Evolutionary conservation across 1,140 invertebrate species (phyloP), one percentile per base, ranked within the genome.

Genomic region (Drosophila tristis): DNA sequence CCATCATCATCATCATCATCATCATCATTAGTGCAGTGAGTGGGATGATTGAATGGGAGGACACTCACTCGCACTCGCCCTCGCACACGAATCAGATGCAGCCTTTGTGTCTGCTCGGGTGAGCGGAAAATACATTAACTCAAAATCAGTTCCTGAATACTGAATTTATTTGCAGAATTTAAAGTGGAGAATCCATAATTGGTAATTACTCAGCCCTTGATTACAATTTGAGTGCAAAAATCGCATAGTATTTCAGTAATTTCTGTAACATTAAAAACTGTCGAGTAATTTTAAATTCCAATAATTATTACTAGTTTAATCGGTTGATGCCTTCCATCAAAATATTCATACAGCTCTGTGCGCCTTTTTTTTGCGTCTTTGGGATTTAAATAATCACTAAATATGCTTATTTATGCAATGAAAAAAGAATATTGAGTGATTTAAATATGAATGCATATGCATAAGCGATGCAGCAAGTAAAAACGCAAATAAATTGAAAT

Each of bases 401-500:
- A 75, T 67, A 67, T 45, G 71, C 55, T 67, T 76, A 75, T 76
- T 75, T 76, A 75, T 75, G 67, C 55, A 67, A 75, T 60, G 26
- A 35, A 16, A 25, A 47, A 31, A 57, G 71, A 74, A 43, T 35
- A 53, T 39, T 31, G 23, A 23, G 39, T 29, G 6, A 20, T 15
- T 43, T 26, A 43, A 42, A 66, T 48, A 74, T 74, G 13, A 67
- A 76, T 67, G 74, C 50, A 75, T 29, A 29, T 29, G 26, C 26
- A 29, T 29, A 76, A 76, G 67, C 26, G 44, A 6, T 29, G n/a
- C 5, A 51, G 29, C 9, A 39, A 49, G 35, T 29, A 45, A 49
- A 42, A 54, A 39, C 26, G 48, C 9, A 66, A 70, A 70, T 68
- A 49, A 59, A 59, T 49, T 50, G 11, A 62, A 45, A 55, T 42